Conservation (phyloP, 2,797 vertebrate species). For the Notamacropus eugenii region DNA sequence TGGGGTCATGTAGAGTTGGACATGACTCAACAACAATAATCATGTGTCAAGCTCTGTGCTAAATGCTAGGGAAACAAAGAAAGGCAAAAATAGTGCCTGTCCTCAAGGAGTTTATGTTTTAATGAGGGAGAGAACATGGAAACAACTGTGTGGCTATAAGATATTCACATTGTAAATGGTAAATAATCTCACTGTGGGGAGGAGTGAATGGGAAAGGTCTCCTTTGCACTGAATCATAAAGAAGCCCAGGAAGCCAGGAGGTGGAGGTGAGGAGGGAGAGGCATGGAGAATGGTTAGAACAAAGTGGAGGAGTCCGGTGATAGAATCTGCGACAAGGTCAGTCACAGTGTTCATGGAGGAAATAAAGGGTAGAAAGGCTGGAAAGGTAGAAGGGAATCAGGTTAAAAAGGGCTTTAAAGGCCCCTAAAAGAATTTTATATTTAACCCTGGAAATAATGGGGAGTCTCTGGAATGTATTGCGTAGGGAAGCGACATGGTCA, state of each 20-base stretch:
- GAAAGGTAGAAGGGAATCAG: background rate
- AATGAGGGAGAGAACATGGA: background rate
- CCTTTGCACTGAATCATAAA: background rate
- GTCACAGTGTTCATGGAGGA: background rate
- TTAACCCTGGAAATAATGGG: background rate
- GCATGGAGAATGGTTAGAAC: background rate
- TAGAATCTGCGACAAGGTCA: background rate
- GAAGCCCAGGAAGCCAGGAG: background rate
- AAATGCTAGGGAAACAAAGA: background rate
- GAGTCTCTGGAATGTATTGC: background rate
- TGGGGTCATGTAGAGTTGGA: background rate
- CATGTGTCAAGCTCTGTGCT: background rate
- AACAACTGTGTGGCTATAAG: background rate
- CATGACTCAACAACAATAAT: background rate
- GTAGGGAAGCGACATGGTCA: background rate
- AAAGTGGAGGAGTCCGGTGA: background rate
- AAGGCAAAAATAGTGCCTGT: background rate
- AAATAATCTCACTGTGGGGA: background rate
- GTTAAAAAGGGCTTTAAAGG: background rate
- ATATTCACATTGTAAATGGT: background rate
- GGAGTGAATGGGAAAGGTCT: background rate
- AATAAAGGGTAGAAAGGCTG: background rate
- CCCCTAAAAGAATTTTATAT: background rate
- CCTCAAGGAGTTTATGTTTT: background rate
- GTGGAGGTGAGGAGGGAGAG: background rate